A percentile compares a stretch with the other conserved stretches of the same genome.
These are phyloP conservation scores for Pterocles burchelli DNA, from an alignment of 2,113 vertebrate genomes.

Conservation along the genomic window DNA sequence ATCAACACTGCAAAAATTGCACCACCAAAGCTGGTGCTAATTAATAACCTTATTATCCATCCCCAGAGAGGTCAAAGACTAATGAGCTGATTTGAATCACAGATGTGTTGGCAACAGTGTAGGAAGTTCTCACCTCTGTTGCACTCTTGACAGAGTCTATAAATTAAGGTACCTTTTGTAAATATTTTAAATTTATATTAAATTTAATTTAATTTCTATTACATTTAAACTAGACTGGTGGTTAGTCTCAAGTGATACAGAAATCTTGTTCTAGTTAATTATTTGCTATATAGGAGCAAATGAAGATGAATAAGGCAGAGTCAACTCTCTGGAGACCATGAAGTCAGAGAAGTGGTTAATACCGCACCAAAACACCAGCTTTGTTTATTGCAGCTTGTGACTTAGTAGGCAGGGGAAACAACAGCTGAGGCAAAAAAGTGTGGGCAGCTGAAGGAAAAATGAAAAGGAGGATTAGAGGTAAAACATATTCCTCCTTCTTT, in stretches of 20 bases:
- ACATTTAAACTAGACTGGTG: not conserved
- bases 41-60: constrained; percentile 46
- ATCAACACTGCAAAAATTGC: not conserved
- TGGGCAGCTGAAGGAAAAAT: not conserved
- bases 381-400: constrained; percentile 2
- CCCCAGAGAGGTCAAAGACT: constrained; percentile 2
- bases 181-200: not conserved
- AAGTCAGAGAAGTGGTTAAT: not conserved
- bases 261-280: not conserved
- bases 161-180: not conserved
- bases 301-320: not conserved
- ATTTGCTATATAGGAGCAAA: not conserved
- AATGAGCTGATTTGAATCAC: constrained; percentile 24
- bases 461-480: not conserved
- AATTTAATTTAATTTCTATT: not conserved
- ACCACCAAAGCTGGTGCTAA: not conserved
- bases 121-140: not conserved
- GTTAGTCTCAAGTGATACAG: not conserved
- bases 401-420: not conserved
- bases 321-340: not conserved
- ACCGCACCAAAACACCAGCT: not conserved
- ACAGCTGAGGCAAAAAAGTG: not conserved
- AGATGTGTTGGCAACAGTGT: not conserved
- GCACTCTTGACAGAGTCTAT: not conserved
- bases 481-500: not conserved